Conservation (phyloP, 2,113 vertebrate species). For the Panurus biarmicus region DNA sequence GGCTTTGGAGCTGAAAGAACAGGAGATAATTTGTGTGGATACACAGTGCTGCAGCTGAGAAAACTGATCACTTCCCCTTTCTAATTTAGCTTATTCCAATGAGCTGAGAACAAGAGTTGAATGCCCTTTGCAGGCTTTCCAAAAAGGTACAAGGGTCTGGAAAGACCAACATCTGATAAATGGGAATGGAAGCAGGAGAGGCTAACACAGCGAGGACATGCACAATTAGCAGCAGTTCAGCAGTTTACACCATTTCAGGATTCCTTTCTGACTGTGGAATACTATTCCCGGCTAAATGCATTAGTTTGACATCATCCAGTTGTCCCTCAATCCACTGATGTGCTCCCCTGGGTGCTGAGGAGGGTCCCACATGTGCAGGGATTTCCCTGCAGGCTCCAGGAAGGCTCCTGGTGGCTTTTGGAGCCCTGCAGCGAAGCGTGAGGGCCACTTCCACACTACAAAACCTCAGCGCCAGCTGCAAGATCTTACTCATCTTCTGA, state of each 20-base stretch:
- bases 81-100: background rate
- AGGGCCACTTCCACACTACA: background rate
- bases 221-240: background rate
- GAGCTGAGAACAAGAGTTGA: background rate
- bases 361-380: background rate
- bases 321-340: background rate
- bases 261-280: background rate
- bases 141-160: background rate
- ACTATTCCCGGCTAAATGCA: background rate
- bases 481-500: background rate
- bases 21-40: background rate
- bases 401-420: background rate
- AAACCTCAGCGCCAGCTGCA: background rate
- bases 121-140: background rate
- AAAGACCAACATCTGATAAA: background rate
- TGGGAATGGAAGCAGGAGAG: background rate
- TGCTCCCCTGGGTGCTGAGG: background rate
- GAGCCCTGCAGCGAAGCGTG: background rate
- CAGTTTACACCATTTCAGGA: background rate
- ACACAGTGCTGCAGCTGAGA: accelerated
- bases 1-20: background rate
- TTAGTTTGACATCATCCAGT: background rate
- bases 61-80: background rate
- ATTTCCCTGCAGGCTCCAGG: background rate
- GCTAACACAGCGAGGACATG: background rate